Conservation (phyloP, 1,140 invertebrate genomes). For the Pectinophora gossypiella region DNA sequence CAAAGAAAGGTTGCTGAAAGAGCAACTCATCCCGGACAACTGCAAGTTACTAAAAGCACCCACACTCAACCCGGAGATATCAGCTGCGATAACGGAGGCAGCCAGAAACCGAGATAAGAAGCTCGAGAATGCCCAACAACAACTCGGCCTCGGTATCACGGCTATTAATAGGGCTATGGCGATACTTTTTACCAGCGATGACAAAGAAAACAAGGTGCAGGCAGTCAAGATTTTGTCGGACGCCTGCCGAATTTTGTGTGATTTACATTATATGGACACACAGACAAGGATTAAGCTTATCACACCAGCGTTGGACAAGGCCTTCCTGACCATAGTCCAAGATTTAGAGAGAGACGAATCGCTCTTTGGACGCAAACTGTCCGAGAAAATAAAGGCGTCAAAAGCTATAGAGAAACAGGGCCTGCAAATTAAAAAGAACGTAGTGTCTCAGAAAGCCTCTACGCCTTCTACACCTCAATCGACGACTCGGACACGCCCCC, state of each 20-base stretch:
- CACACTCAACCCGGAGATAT: neutral
- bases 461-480: neutral
- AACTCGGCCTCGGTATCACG: neutral
- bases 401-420: conserved; percentile 5
- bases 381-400: conserved; percentile 6
- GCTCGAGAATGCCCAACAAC: neutral
- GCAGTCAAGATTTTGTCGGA: neutral
- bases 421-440: conserved; percentile 1
- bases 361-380: neutral
- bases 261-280: neutral
- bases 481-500: neutral
- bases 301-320: neutral
- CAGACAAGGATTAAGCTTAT: neutral
- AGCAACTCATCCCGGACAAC: neutral
- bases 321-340: neutral
- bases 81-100: neutral
- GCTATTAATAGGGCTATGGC: neutral
- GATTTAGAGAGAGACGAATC: conserved; percentile 1
- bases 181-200: neutral
- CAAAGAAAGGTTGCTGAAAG: neutral
- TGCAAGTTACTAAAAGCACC: neutral
- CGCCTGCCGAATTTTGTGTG: neutral
- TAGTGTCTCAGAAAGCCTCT: neutral
- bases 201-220: conserved; percentile 3
- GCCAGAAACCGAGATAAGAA: neutral